Evolutionary conservation across 2,113 vertebrate genomes (phyloP).

Genomic region (Anseranas semipalmata): DNA sequence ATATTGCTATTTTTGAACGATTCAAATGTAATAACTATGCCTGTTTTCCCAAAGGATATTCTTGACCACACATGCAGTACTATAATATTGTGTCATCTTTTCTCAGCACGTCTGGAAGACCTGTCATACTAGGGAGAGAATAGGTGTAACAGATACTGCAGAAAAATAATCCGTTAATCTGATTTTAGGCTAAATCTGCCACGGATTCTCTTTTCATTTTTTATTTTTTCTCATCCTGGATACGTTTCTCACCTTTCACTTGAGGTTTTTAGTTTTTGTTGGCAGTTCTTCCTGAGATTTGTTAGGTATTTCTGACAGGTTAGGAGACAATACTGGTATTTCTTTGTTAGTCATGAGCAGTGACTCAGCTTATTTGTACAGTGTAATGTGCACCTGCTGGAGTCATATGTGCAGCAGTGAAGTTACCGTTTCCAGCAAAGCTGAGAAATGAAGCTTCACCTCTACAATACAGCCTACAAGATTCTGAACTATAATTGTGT

Average conservation of each 20-base stretch:
- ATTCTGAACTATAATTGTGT: neutral
- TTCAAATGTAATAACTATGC: neutral
- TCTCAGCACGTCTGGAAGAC: neutral
- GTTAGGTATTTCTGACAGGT: neutral
- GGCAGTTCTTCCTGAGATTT: neutral
- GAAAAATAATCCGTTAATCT: constrained; percentile 50
- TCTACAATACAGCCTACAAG: neutral
- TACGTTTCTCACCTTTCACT: neutral
- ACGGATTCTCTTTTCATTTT: neutral
- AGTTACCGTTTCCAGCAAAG: neutral
- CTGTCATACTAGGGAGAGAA: neutral
- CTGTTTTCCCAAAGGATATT: constrained; percentile 11
- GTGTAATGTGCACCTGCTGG: neutral
- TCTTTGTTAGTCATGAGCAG: neutral
- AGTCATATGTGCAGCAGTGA: neutral
- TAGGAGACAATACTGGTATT: neutral
- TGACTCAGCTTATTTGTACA: constrained; percentile 27
- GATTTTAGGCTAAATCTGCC: constrained; percentile 2
- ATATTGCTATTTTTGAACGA: neutral
- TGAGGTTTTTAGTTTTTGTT: neutral
- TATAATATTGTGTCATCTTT: neutral
- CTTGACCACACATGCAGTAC: neutral
- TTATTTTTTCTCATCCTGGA: neutral
- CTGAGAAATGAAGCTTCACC: neutral
- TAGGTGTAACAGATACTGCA: neutral